Evolutionary conservation across 2,797 vertebrate genomes (phyloP), one percentile per base, ranked within the genome.

Genomic region (Okamejei kenojei): DNA sequence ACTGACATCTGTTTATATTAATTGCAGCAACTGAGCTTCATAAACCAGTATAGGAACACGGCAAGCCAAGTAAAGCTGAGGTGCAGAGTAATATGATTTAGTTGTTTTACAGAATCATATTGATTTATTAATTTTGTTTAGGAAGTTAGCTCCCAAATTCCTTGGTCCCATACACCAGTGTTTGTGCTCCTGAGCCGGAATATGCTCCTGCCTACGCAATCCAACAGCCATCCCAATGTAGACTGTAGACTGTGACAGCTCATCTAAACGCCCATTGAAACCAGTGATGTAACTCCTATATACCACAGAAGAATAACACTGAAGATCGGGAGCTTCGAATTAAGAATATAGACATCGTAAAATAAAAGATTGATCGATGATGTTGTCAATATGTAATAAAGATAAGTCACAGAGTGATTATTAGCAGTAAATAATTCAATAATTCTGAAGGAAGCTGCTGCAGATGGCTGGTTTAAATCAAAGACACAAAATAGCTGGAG

Each of bases 1-100:
- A 91, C 45, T 91, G 68, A 91, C 65, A 91, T 91, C 68, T 91
- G 88, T 91, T 91, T 74, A 91, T 73, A 91, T 73, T 91, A 91
- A n/a, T 91, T 91, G 65, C 88, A 91, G 68, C 88, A 74, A 91
- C 35, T 73, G 32, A 91, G 65, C 38, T 91, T 74, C 68, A 91
- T 68, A 71, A 74, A 73, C 23, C 7, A 38, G 19, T 45, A 45
- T 45, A 91, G 65, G 19, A 73, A 73, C 26, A n/a, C n/a, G 88
- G 8, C 68, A 91, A 73, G 32, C 88, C 32, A 73, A 91, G 38
- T 91, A 45, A 91, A 91, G 88, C 68, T 26, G 68, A 91, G 88
- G 21, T 21, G 29, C 23, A 45, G 9, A 38, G 19, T 45, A 73
- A 45, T 73, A 73, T 91, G 35, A 35, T 91, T 91, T 38, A 63